Base-by-base conservation (phyloP, 1,140 invertebrate species). In the Bombus balteatus region DNA sequence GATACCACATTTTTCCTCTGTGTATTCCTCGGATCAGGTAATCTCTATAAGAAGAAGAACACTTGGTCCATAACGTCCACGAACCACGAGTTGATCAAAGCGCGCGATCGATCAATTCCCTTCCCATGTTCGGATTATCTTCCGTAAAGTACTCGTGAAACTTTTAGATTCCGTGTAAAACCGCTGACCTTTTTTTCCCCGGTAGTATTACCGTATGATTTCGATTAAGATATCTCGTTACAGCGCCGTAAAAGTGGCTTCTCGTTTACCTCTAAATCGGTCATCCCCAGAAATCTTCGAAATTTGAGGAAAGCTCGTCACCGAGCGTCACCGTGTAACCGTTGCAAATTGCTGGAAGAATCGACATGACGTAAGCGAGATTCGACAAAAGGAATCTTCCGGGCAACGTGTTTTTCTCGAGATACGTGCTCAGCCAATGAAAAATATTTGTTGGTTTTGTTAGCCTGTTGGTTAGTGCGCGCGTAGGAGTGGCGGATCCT, bases 191-290 rank as follows among this genome's bases (percentile, higher is more conserved):
- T 43, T 32, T 59, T 47, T 18, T 0, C 0, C 25, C 32, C 4
- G 25, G 18, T 43, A 39, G 79, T 85, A 72, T 53, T 22, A 72
- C 41, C 76, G 68, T 85, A 72, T 28, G 76, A 85, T 81, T 85
- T 85, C 78, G 71, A 81, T 85, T 81, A 74, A 81, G 83, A 85
- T 85, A 85, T 57, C 59, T 73, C 32, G 76, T 73, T 85, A 80
- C 68, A 25, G 18, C 15, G n/a, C 10, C 59, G 57, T 81, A 34
- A 32, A 83, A 84, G 18, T 37, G 37, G 47, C n/a, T 37, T 34
- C 28, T 57, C 47, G 37, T 77, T 53, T 13, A 68, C 34, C 34
- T 37, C 13, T 8, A 32, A 68, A 74, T 75, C 43, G 81, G 81
- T 65, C 39, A 65, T 4, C 8, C 12, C 13, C 1, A 2, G 37